Evolutionary conservation across 1,140 invertebrate species (phyloP).

Genomic region (Apis cerana): DNA sequence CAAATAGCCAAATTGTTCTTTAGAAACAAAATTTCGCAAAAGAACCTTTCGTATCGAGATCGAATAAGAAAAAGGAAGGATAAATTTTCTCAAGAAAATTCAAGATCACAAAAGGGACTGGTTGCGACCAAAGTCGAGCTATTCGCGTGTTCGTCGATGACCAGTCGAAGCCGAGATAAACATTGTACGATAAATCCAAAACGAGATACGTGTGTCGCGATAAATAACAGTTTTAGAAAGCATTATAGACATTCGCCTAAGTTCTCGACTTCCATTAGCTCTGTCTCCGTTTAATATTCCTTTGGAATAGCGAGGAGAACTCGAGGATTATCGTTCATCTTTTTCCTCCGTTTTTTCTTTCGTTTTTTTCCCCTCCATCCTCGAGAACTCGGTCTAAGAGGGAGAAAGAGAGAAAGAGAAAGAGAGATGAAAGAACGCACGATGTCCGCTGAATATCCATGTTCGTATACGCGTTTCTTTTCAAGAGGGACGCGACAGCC

Average conservation of each 20-base stretch:
- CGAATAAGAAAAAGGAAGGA: too few relatives aligned
- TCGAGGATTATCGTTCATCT: slow-evolving; percentile 33
- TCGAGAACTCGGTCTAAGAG: neutral
- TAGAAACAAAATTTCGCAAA: too few relatives aligned
- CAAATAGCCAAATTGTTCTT: too few relatives aligned
- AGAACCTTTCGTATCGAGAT: too few relatives aligned
- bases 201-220: slow-evolving; percentile 9
- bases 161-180: neutral
- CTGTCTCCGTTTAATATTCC: slow-evolving; percentile 28
- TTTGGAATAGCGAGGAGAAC: neutral
- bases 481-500: neutral
- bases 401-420: too few relatives aligned
- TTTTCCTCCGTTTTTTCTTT: neutral
- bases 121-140: neutral
- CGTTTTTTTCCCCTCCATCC: neutral
- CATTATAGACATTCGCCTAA: slow-evolving; percentile 21
- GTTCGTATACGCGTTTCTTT: slow-evolving; percentile 4
- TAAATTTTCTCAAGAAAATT: too few relatives aligned
- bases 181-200: slow-evolving; percentile 5
- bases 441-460: slow-evolving; percentile 9
- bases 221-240: slow-evolving; percentile 40
- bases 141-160: neutral
- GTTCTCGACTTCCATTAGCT: slow-evolving; percentile 8
- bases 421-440: neutral
- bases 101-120: too few relatives aligned